phyloP scores from a whole-genome alignment of 2,113 vertebrate species.

The Diphyllodes magnificus region DNA sequence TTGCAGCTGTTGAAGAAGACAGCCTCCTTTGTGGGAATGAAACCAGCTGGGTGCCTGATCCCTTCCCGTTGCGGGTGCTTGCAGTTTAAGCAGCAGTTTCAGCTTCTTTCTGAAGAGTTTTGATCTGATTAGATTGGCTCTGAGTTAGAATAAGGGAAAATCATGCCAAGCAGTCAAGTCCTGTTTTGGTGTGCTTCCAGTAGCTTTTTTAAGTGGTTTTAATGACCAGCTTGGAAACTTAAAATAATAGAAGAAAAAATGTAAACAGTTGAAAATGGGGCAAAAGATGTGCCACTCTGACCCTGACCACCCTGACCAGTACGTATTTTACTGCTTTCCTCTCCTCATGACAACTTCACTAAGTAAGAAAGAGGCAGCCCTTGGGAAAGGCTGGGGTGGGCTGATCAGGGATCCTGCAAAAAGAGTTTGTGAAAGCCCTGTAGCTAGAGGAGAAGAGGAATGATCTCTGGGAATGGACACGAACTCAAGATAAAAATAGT shows the following conservation, averaged over 20 bases:
- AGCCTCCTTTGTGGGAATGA: not conserved
- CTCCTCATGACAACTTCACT: not conserved
- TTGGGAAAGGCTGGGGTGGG: not conserved
- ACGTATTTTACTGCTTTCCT: not conserved
- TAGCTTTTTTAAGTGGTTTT: not conserved
- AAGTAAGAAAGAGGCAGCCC: not conserved
- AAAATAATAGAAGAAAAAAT: not conserved
- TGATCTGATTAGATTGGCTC: not conserved
- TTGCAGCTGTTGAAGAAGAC: not conserved
- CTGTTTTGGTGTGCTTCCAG: not conserved
- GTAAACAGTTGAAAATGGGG: not conserved
- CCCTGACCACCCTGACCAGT: not conserved
- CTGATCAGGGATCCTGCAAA: not conserved
- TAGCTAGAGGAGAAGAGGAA: not conserved
- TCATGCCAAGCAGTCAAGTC: not conserved
- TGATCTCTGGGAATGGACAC: not conserved
- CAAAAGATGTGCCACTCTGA: not conserved
- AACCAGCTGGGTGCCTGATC: not conserved
- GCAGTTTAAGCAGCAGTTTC: not conserved
- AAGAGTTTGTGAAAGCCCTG: not conserved
- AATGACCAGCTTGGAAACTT: not conserved
- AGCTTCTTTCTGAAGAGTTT: not conserved
- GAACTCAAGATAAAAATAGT: slow-evolving; percentile 3
- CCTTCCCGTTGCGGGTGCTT: rapidly evolving
- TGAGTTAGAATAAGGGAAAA: not conserved